Evolutionary conservation across 2,113 vertebrate species (phyloP).

Genomic region (Cervus canadensis): DNA sequence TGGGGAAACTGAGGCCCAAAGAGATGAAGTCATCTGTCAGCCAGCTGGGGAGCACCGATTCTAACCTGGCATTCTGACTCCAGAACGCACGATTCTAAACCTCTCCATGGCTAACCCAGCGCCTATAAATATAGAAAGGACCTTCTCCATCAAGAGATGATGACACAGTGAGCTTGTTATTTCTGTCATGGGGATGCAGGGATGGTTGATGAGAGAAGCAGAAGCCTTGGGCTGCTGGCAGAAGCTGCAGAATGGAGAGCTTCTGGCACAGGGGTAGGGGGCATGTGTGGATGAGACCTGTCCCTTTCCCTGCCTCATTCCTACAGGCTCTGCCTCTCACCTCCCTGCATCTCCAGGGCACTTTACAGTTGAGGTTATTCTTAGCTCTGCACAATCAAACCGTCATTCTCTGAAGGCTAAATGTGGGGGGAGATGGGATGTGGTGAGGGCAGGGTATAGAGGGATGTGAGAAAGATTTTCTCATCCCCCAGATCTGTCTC

Average conservation of each 20-base stretch:
- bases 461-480: background rate
- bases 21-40: background rate
- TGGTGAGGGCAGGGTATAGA: background rate
- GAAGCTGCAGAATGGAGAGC: background rate
- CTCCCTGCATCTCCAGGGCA: background rate
- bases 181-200: background rate
- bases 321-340: background rate
- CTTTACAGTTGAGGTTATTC: background rate
- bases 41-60: background rate
- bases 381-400: background rate
- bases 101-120: background rate
- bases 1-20: background rate
- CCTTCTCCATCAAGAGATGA: background rate
- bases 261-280: background rate
- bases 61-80: background rate
- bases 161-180: background rate
- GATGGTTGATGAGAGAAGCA: background rate
- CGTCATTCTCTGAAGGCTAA: background rate
- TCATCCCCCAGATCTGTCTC: background rate
- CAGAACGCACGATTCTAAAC: rapidly evolving
- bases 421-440: background rate
- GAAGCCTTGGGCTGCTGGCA: background rate
- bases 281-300: background rate
- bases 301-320: too few species aligned
- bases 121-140: background rate